Conservation (phyloP, 2,888 invertebrate genomes). For the Meteorus colon region DNA sequence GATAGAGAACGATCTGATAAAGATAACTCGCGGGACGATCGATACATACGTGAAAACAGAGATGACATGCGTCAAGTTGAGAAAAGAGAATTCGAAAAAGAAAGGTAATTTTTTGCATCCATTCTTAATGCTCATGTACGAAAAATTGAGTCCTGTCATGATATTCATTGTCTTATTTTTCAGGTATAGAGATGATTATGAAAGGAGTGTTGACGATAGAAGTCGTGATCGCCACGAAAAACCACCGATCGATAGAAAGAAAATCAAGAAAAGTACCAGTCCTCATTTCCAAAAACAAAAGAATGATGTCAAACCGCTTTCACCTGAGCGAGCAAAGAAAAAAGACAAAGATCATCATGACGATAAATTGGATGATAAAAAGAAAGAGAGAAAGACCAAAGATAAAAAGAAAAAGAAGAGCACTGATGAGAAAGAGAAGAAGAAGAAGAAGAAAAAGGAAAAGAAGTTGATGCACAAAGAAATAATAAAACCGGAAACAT, state of each 20-base stretch:
- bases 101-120: slow-evolving; percentile 58
- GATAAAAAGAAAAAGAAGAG: slow-evolving; percentile 76
- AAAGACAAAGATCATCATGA: slow-evolving; percentile 77
- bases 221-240: slow-evolving; percentile 72
- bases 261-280: slow-evolving; percentile 71
- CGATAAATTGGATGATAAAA: slow-evolving; percentile 67
- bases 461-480: slow-evolving; percentile 68
- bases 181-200: slow-evolving; percentile 71
- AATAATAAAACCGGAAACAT: slow-evolving; percentile 49
- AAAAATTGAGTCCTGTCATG: no score
- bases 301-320: slow-evolving; percentile 71
- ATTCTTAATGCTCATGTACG: no score
- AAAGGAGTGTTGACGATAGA: slow-evolving; percentile 67
- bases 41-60: slow-evolving; percentile 62
- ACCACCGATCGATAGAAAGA: slow-evolving; percentile 63
- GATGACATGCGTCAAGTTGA: slow-evolving; percentile 65
- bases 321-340: slow-evolving; percentile 73
- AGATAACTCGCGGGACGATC: slow-evolving; percentile 68
- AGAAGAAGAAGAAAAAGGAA: slow-evolving; percentile 72
- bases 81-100: slow-evolving; percentile 68
- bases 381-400: slow-evolving; percentile 73
- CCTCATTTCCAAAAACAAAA: slow-evolving; percentile 67
- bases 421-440: slow-evolving; percentile 77
- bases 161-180: not conserved
- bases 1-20: slow-evolving; percentile 67